Base-by-base conservation (phyloP, 2,797 vertebrate species). In the Sebastes matsubarae region DNA sequence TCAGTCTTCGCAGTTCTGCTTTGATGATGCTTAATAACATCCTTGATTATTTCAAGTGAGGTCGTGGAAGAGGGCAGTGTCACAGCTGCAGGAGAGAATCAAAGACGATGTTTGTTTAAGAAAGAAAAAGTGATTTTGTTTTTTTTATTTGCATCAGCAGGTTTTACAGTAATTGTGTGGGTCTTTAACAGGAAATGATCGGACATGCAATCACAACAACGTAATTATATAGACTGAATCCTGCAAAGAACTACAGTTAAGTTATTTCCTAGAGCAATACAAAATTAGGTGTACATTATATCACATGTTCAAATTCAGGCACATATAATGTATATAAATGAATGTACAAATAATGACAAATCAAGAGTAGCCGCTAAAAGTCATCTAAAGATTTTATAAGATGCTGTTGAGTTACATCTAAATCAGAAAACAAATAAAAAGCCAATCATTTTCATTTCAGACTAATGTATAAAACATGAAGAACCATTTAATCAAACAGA, bases 21-120 rank as follows among this genome's bases (percentile, higher is more conserved):
- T 93, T 94, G 92, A 93, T 92, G 88, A 80, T 86, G 65, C 81
- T 91, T 92, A 87, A 91, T 89, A 90, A 88, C 88, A 91, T 91
- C 85, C 89, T 90, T 85, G 83, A 90, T 92, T 77, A 79, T 85
- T 87, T 90, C 34, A 82, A 90, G 76, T 68, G 68, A 69, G 88
- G 87, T 85, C 77, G 29, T 7, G 30, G 54, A 30, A 58, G 83
- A 46, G 13, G 30, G 69, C 50, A 8, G 52, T 10, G 61, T 77
- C 79, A 63, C 80, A 89, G 84, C 76, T 83, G 80, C 82, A 79
- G 69, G 66, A 42, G 65, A 75, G 54, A 83, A 72, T 84, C 80
- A 69, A 63, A 89, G 76, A 69, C 68, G 1, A 4, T 3, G 75
- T 76, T 89, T 74, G 36, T 65, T 81, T 65, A 24, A 72, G 24